These are phyloP conservation scores for Micrasema minimum DNA, from an alignment of 1,140 invertebrate genomes.

Conservation along the genomic window DNA sequence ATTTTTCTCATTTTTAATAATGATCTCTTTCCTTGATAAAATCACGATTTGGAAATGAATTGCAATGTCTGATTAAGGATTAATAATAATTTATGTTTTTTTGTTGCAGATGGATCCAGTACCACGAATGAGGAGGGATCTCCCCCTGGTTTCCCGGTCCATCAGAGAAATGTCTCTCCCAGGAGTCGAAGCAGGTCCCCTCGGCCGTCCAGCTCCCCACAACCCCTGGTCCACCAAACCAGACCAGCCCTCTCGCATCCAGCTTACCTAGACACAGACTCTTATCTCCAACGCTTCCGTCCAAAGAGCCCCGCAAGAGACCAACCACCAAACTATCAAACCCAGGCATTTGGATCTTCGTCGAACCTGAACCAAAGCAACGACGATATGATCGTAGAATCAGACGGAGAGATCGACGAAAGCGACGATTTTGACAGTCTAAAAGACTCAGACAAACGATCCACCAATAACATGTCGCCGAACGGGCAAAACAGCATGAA, in stretches of 20 bases:
- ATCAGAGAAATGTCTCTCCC: conserved; percentile 61
- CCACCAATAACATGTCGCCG: conserved; percentile 55
- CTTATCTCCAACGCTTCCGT: conserved; percentile 60
- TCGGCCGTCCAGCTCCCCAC: conserved; percentile 61
- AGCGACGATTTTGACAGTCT: conserved; percentile 69
- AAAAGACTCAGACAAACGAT: conserved; percentile 66
- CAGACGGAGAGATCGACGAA: conserved; percentile 76
- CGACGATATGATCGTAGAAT: conserved; percentile 68
- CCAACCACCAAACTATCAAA: conserved; percentile 50
- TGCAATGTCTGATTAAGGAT: not conserved
- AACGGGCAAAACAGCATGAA: conserved; percentile 69
- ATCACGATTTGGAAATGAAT: too few species aligned
- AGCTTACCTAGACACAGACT: conserved; percentile 60
- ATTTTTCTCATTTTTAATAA: not conserved
- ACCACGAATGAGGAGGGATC: conserved; percentile 73
- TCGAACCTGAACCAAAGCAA: conserved; percentile 56
- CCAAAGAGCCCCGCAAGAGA: conserved; percentile 62
- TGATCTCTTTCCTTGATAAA: not conserved
- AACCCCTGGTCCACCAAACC: conserved; percentile 57
- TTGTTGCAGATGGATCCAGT: conserved; percentile 74
- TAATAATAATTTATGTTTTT: conserved; percentile 26
- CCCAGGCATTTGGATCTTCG: conserved; percentile 40
- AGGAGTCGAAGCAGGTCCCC: conserved; percentile 58
- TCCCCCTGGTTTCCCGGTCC: conserved; percentile 67
- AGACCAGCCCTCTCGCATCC: conserved; percentile 61